A percentile compares a stretch with the other conserved stretches of the same genome.
Evolutionary conservation across 2,797 vertebrate genomes (phyloP).

Genomic region (Phrynocephalus vlangalii): DNA sequence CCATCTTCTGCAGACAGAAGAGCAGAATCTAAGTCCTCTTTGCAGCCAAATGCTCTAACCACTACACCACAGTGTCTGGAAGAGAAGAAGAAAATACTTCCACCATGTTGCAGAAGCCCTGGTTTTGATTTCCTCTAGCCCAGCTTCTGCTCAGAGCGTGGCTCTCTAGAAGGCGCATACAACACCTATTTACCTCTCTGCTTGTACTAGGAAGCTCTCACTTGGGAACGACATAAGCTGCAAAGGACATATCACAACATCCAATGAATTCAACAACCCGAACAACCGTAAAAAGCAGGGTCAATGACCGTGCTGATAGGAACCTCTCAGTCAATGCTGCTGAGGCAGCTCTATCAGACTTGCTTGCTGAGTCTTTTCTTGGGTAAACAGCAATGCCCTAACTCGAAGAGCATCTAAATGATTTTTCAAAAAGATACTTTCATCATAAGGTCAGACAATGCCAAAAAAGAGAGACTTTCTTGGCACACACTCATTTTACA

Average conservation of each 20-base stretch:
- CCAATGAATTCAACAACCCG: not conserved
- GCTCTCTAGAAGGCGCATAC: not conserved
- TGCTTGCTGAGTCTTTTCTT: constrained; percentile 13
- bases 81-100: not conserved
- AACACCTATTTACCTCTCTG: not conserved
- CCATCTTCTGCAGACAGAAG: not conserved
- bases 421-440: not conserved
- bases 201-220: not conserved
- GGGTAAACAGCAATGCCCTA: not conserved
- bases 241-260: not conserved
- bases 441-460: not conserved
- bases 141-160: not conserved
- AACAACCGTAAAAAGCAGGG: not conserved
- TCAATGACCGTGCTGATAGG: constrained; percentile 3
- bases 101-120: not conserved
- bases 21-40: not conserved
- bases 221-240: not conserved
- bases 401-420: not conserved
- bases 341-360: constrained; percentile 14
- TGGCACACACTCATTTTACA: not conserved
- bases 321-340: constrained; percentile 24
- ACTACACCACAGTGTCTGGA: not conserved
- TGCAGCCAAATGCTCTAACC: not conserved
- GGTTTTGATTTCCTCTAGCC: not conserved
- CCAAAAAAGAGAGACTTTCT: not conserved